Evolutionary conservation across 1,140 invertebrate species (phyloP).

Genomic region (Heliconius hermathena): DNA sequence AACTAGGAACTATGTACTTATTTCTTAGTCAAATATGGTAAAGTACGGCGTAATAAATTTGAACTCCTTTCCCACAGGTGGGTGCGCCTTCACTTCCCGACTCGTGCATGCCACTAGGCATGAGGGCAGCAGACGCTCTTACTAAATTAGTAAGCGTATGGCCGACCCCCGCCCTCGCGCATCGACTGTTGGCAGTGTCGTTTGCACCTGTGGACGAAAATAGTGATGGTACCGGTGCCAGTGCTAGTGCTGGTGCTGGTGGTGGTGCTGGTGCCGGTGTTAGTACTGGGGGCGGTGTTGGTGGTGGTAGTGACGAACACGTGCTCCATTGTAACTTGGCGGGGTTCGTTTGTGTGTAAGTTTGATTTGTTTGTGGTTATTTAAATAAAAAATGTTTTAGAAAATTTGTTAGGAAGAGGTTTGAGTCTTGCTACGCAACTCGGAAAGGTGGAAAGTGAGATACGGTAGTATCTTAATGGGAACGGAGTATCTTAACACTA

Average conservation of each 20-base stretch:
- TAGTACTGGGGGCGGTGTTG: neutral
- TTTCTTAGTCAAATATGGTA: too few relatives aligned
- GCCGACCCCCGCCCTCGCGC: slow-evolving; percentile 88
- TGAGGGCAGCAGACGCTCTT: slow-evolving; percentile 95
- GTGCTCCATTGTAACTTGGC: slow-evolving; percentile 94
- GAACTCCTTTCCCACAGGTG: slow-evolving; percentile 80
- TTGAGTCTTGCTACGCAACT: too few relatives aligned
- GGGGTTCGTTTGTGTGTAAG: slow-evolving; percentile 97
- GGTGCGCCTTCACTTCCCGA: slow-evolving; percentile 95
- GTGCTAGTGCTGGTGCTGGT: neutral
- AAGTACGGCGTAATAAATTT: neutral
- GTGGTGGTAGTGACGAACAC: slow-evolving; percentile 84
- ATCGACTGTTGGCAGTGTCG: slow-evolving; percentile 94
- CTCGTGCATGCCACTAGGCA: slow-evolving; percentile 97
- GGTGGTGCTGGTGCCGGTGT: neutral
- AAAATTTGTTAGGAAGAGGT: neutral
- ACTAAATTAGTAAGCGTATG: slow-evolving; percentile 94
- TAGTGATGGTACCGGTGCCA: neutral
- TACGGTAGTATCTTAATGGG: too few relatives aligned
- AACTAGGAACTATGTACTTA: too few relatives aligned
- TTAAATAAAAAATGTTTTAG: neutral
- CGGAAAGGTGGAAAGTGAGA: too few relatives aligned
- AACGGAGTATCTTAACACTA: too few relatives aligned
- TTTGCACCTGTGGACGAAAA: slow-evolving; percentile 84
- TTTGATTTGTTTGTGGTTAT: slow-evolving; percentile 53